Evolutionary conservation across 2,113 vertebrate genomes (phyloP).

Genomic region (Scomber japonicus): DNA sequence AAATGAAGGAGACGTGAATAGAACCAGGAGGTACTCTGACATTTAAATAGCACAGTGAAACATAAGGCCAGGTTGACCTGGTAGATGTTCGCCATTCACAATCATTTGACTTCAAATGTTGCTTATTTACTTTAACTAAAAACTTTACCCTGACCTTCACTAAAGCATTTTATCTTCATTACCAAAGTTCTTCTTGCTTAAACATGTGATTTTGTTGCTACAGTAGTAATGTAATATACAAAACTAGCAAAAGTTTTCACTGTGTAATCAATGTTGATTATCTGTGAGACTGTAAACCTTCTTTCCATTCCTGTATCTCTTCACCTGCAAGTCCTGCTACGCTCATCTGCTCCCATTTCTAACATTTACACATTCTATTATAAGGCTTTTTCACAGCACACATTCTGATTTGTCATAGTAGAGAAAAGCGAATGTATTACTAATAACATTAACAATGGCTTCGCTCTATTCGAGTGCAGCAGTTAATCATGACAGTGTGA

Average conservation of each 20-base stretch:
- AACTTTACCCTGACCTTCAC: neutral
- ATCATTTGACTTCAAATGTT: slow-evolving; percentile 13
- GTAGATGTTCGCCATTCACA: neutral
- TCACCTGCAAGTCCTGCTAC: too few species aligned
- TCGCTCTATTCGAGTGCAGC: too few species aligned
- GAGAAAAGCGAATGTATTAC: too few species aligned
- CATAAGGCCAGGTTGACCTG: neutral
- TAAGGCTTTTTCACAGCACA: too few species aligned
- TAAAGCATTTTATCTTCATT: neutral
- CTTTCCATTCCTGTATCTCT: neutral
- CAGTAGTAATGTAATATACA: neutral
- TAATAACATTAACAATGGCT: too few species aligned
- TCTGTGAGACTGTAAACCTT: too few species aligned
- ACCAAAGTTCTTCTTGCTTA: neutral
- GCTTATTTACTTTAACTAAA: slow-evolving; percentile 6
- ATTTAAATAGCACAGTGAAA: slow-evolving; percentile 40
- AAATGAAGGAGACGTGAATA: neutral
- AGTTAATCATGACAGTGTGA: too few species aligned
- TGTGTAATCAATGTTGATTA: neutral
- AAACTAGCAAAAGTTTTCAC: too few species aligned
- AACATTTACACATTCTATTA: neutral
- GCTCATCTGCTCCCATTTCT: neutral
- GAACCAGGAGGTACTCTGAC: slow-evolving; percentile 26
- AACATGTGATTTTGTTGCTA: neutral
- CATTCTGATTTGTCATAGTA: too few species aligned